Evolutionary conservation across 92 coral and sea anemone species (phyloP).

Genomic region (Paragorgia papillata): DNA sequence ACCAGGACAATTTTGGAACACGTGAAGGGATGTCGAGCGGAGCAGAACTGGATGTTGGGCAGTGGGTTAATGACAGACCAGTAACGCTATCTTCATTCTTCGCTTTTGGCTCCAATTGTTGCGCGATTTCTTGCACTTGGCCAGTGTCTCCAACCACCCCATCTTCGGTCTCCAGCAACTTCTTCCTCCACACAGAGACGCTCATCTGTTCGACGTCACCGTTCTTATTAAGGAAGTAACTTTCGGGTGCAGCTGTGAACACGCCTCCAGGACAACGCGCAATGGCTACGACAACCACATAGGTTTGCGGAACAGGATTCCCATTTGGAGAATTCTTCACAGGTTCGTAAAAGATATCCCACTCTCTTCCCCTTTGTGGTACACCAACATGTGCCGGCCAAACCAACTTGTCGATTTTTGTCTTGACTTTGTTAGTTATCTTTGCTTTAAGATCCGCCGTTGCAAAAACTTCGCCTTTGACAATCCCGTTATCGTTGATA

Average conservation of each 20-base stretch:
- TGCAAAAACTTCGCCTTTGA: conserved; percentile 17
- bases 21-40: conserved; percentile 6
- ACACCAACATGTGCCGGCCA: background rate
- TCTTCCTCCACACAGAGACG: background rate
- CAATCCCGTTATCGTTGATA: conserved; percentile 39
- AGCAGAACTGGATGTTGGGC: too few relatives aligned
- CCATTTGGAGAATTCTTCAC: conserved; percentile 13
- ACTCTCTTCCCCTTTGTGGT: conserved; percentile 29
- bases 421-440: background rate
- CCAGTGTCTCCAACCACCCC: too few relatives aligned
- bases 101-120: too few relatives aligned
- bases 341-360: conserved; percentile 43
- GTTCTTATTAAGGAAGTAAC: conserved; percentile 13
- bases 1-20: background rate
- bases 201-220: conserved; percentile 15
- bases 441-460: background rate
- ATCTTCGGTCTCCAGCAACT: too few relatives aligned
- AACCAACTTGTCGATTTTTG: background rate
- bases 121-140: too few relatives aligned
- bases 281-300: conserved; percentile 28
- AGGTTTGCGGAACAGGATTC: conserved; percentile 19
- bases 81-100: too few relatives aligned
- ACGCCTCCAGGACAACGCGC: conserved; percentile 53
- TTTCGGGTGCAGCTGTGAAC: conserved; percentile 37
- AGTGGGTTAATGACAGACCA: too few relatives aligned